Evolutionary conservation across 2,797 vertebrate genomes (phyloP), one percentile per base, ranked within the genome.

Genomic region (Cossypha dichroa): DNA sequence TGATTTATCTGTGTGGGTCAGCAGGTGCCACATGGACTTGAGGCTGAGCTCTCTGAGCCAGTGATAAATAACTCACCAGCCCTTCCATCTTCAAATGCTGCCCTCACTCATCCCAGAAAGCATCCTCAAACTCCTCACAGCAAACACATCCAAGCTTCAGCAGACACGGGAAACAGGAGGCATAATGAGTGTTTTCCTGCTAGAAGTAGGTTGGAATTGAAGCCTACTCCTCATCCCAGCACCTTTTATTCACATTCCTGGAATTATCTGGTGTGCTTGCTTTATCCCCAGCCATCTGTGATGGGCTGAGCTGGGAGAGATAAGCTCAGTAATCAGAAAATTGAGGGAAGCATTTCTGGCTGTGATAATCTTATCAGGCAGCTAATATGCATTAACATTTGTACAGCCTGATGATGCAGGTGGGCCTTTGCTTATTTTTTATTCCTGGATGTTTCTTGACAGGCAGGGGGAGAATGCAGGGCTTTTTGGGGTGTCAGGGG

Each of bases 281-380:
- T 95, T 97, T 97, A 97, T 97, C 96, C 93, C 62, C 81, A 94
- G 90, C 95, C 92, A 96, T 97, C 98, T 97, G 95, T 94, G 96
- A 97, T 97, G 95, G 95, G 95, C 92, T 94, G 93, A 93, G 95
- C 94, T 84, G 72, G 78, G 83, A 90, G 87, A 96, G 96, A 97
- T 97, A 96, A 97, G 94, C 85, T 80, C 86, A 76, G 85, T 97
- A 97, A 98, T 98, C 97, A 97, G 97, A 98, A 98, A 98, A 98
- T 97, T 96, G 97, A 97, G 95, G 93, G 90, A 97, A 97, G 80
- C 94, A 86, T 97, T 98, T 97, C 96, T 97, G 73, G 62, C 96
- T 96, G 94, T 91, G 97, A 97, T 97, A 96, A 97, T 96, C 96
- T 97, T 97, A 97, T 97, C 96, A 75, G 94, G 90, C 86, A 88